Evolutionary conservation across 1,140 invertebrate genomes (phyloP).

Genomic region (Habropoda laboriosa): DNA sequence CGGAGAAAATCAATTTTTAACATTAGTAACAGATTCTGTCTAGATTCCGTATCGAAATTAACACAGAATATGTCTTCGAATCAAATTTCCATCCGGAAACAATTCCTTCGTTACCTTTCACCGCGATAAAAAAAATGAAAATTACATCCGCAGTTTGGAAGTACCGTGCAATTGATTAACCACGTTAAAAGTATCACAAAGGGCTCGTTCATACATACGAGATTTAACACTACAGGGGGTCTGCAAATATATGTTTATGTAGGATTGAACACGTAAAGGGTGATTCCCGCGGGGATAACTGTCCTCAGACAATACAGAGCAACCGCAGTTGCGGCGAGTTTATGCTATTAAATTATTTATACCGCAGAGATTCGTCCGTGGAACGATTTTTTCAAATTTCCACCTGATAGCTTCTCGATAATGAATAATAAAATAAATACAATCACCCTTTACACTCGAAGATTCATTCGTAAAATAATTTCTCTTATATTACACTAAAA

Average conservation of each 20-base stretch:
- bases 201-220: neutral
- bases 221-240: neutral
- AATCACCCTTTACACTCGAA: neutral
- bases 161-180: no score
- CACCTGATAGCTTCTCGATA: no score
- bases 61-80: no score
- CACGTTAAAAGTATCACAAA: neutral
- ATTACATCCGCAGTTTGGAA: neutral
- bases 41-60: no score
- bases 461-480: no score
- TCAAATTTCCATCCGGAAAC: neutral
- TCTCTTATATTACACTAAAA: no score
- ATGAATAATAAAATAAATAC: neutral
- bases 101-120: no score
- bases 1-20: no score
- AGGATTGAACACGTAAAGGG: constrained; percentile 19
- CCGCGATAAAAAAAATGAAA: no score
- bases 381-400: neutral
- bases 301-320: constrained; percentile 1
- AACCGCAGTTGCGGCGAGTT: neutral
- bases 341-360: constrained; percentile 25
- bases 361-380: no score
- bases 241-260: constrained; percentile 8
- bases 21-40: no score
- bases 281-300: constrained; percentile 7